phyloP scores from a whole-genome alignment of 92 coral and sea anemone species.

The Umimayanthus kanabou region DNA sequence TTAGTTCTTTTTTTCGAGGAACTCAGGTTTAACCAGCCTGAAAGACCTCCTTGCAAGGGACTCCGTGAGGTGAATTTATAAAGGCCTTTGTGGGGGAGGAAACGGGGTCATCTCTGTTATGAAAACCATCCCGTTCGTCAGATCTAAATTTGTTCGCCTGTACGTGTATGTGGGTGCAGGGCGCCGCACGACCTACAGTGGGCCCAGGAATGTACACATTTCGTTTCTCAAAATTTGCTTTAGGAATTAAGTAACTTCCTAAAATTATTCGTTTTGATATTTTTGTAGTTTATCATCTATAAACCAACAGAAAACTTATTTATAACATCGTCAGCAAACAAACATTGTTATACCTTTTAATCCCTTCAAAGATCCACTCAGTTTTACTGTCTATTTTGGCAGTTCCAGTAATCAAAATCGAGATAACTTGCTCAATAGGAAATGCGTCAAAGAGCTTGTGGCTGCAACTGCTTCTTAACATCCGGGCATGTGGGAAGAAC shows the following conservation, averaged over 20 bases:
- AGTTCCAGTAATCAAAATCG: not conserved
- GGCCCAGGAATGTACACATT: slow-evolving; percentile 35
- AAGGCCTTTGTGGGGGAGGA: slow-evolving; percentile 37
- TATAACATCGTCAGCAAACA: slow-evolving; percentile 31
- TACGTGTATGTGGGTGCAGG: slow-evolving; percentile 1
- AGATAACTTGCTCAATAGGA: slow-evolving; percentile 25
- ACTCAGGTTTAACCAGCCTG: not conserved
- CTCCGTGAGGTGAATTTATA: slow-evolving; percentile 32
- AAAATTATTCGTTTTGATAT: not conserved
- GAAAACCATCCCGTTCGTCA: slow-evolving; percentile 42
- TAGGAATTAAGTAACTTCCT: slow-evolving; percentile 6
- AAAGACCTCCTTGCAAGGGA: not conserved
- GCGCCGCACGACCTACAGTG: slow-evolving; percentile 14
- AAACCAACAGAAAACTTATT: slow-evolving; percentile 19
- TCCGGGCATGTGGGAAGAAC: not conserved
- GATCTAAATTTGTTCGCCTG: slow-evolving; percentile 13
- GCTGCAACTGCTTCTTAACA: not conserved
- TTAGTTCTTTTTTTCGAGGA: not conserved
- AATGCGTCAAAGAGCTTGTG: slow-evolving; percentile 36
- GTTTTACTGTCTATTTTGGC: slow-evolving; percentile 36
- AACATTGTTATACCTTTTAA: slow-evolving; percentile 1
- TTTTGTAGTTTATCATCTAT: slow-evolving; percentile 8
- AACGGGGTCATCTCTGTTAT: slow-evolving; percentile 31
- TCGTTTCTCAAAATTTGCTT: slow-evolving; percentile 17
- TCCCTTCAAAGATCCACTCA: slow-evolving; percentile 32